Conservation (phyloP, 2,888 invertebrate species). For the Dicycla oo region DNA sequence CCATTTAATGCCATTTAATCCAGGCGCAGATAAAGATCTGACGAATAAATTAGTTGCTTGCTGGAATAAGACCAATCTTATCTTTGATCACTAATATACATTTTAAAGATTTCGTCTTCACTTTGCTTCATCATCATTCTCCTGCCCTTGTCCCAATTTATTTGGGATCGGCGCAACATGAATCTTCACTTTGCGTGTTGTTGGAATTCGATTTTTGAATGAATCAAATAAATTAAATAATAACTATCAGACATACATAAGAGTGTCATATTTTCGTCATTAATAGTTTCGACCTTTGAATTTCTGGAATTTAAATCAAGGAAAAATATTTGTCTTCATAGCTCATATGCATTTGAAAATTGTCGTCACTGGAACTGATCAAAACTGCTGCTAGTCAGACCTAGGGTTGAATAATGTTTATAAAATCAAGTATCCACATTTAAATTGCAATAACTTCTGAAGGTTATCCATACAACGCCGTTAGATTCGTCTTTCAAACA, state of each 20-base stretch:
- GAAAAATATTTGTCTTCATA: background rate
- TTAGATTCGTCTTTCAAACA: constrained; percentile 17
- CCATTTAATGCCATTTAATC: constrained; percentile 19
- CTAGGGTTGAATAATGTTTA: constrained; percentile 45
- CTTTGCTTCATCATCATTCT: too few relatives aligned
- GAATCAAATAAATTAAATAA: background rate
- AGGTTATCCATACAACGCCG: constrained; percentile 45
- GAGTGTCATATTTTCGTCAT: background rate
- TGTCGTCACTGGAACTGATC: background rate
- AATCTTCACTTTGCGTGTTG: background rate
- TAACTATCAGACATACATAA: background rate
- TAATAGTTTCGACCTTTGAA: background rate
- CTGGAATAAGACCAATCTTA: background rate
- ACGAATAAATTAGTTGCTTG: background rate
- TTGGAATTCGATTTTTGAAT: background rate
- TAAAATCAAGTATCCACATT: constrained; percentile 33
- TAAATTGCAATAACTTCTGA: constrained; percentile 53
- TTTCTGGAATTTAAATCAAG: background rate
- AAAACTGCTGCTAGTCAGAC: background rate
- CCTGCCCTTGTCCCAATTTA: too few relatives aligned
- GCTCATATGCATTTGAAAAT: background rate
- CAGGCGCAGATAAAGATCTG: constrained; percentile 21
- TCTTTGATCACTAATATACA: background rate
- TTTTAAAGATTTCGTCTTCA: background rate
- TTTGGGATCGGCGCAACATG: too few relatives aligned